Percentiles rank a stretch among this genome's conserved stretches.
These are phyloP conservation scores for Thumatha senex DNA, from an alignment of 2,888 invertebrate genomes.

Conservation along the genomic window DNA sequence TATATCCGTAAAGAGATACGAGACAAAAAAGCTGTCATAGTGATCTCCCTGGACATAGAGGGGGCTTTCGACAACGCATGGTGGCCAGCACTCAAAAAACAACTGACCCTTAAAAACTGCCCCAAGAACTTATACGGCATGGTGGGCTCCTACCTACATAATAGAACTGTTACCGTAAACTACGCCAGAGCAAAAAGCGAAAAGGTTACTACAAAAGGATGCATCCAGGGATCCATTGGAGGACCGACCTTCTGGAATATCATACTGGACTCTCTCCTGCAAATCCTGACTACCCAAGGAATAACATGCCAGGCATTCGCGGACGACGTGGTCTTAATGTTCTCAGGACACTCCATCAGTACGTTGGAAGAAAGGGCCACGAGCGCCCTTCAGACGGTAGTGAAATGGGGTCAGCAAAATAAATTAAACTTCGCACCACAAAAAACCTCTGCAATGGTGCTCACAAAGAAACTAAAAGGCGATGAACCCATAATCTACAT, in stretches of 20 bases:
- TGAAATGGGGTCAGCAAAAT: conserved; percentile 1
- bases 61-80: too few relatives aligned
- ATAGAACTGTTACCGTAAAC: not conserved
- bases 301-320: conserved; percentile 10
- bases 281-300: not conserved
- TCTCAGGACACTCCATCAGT: not conserved
- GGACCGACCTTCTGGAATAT: conserved; percentile 10
- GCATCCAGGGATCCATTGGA: conserved; percentile 7
- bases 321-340: conserved; percentile 1
- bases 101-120: not conserved
- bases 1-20: not conserved
- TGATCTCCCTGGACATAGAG: too few relatives aligned
- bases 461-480: conserved; percentile 4
- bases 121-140: not conserved
- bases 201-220: conserved; percentile 7
- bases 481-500: conserved; percentile 1
- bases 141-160: not conserved
- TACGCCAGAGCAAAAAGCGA: not conserved
- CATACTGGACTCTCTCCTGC: conserved; percentile 5
- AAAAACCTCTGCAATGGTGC: conserved; percentile 6
- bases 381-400: not conserved
- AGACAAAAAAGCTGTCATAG: not conserved
- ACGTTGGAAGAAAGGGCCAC: conserved; percentile 2
- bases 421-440: conserved; percentile 2
- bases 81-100: conserved; percentile 6